Percentiles rank a stretch among this genome's conserved stretches.
These are phyloP conservation scores for Dynastes hyllus DNA, from an alignment of 2,888 invertebrate genomes.

Conservation along the genomic window DNA sequence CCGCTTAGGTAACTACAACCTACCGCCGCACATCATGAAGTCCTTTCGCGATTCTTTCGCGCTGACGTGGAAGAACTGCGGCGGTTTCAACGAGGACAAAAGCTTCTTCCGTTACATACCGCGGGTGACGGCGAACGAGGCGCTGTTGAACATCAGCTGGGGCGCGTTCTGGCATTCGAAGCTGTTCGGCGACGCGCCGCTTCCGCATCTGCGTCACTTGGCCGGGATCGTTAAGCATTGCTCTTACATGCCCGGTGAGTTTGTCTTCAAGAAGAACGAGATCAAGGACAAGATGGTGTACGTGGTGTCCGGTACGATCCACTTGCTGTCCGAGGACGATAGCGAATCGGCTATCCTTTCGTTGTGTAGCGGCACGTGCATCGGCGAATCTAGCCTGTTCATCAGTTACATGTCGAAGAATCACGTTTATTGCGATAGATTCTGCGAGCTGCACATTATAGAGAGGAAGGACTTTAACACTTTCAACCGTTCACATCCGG, in stretches of 20 bases:
- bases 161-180: constrained; percentile 55
- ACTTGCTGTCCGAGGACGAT: constrained; percentile 56
- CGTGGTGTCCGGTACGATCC: constrained; percentile 52
- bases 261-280: constrained; percentile 52
- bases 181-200: constrained; percentile 51
- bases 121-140: constrained; percentile 45
- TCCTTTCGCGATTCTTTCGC: not conserved
- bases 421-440: constrained; percentile 46
- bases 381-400: constrained; percentile 54
- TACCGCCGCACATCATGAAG: not conserved
- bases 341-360: constrained; percentile 54
- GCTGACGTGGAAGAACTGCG: constrained; percentile 46
- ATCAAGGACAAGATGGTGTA: constrained; percentile 56
- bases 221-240: constrained; percentile 43
- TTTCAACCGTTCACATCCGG: not conserved
- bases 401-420: constrained; percentile 38
- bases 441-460: constrained; percentile 47
- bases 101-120: constrained; percentile 31
- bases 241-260: constrained; percentile 51
- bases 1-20: not conserved
- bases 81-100: constrained; percentile 47
- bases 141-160: constrained; percentile 52
- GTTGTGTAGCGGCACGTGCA: constrained; percentile 53
- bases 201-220: constrained; percentile 51
- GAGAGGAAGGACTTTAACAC: constrained; percentile 42